A percentile compares a stretch with the other conserved stretches of the same genome.
Conservation (phyloP, 2,797 vertebrate species). For the Poeciliopsis turneri region DNA sequence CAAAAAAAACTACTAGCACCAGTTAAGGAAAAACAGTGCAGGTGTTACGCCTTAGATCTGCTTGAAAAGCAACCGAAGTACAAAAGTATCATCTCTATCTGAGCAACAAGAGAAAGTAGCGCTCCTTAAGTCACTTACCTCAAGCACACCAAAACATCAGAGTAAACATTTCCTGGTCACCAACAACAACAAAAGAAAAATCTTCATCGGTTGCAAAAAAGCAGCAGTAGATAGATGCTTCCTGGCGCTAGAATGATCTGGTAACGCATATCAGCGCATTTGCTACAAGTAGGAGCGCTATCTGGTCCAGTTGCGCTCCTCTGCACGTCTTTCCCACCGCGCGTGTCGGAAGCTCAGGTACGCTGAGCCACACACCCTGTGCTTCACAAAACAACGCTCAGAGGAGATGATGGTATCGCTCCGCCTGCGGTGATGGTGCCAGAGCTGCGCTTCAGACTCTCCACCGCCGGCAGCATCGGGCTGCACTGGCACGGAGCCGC, state of each 20-base stretch:
- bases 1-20: conserved; percentile 22
- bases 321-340: conserved; percentile 41
- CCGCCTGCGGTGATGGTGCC: conserved; percentile 68
- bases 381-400: conserved; percentile 48
- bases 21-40: conserved; percentile 26
- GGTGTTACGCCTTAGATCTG: neutral
- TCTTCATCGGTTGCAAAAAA: conserved; percentile 60
- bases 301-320: conserved; percentile 47
- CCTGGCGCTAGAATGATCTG: conserved; percentile 4
- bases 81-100: conserved; percentile 5
- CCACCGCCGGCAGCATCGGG: conserved; percentile 18
- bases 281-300: conserved; percentile 16
- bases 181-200: conserved; percentile 33
- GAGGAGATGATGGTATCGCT: conserved; percentile 71
- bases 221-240: conserved; percentile 35
- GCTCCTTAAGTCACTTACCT: conserved; percentile 78
- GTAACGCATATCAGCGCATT: conserved; percentile 54
- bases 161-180: conserved; percentile 67
- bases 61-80: neutral
- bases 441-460: conserved; percentile 47
- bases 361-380: conserved; percentile 64
- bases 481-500: conserved; percentile 9
- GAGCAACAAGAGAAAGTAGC: conserved; percentile 58
- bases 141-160: conserved; percentile 60
- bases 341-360: conserved; percentile 67